These are phyloP conservation scores for Drosophila acutilabella DNA, from an alignment of 2,888 invertebrate genomes.

Conservation along the genomic window DNA sequence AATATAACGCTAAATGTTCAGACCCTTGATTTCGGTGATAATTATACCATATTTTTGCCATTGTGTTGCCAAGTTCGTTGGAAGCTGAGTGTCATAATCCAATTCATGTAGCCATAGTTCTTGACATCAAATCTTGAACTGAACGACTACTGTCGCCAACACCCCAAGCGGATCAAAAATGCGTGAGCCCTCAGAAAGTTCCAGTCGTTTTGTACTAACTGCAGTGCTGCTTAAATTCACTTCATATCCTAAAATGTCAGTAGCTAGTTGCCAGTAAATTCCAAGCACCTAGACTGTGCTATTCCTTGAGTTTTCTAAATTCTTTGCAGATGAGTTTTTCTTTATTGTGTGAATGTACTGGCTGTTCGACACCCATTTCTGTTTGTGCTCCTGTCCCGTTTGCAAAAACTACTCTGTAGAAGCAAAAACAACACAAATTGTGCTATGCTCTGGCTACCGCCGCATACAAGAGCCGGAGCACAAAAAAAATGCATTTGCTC, in stretches of 20 bases:
- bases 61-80: not conserved
- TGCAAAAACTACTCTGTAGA: no score
- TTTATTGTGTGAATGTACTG: not conserved
- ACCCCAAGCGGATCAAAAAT: not conserved
- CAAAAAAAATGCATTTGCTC: no score
- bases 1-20: not conserved
- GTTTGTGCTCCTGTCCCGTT: no score
- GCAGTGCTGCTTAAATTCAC: not conserved
- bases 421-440: not conserved
- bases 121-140: not conserved
- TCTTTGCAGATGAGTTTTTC: not conserved
- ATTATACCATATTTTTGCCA: not conserved
- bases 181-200: not conserved
- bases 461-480: no score
- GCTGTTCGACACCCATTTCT: not conserved
- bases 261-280: constrained; percentile 7
- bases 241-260: not conserved
- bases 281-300: constrained; percentile 1
- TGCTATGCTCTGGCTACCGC: no score
- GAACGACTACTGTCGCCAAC: not conserved
- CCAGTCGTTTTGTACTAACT: not conserved
- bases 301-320: not conserved
- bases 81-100: not conserved
- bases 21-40: not conserved
- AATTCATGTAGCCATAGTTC: not conserved